These are phyloP conservation scores for Octodon degus DNA, from an alignment of 2,113 vertebrate genomes.

Conservation along the genomic window DNA sequence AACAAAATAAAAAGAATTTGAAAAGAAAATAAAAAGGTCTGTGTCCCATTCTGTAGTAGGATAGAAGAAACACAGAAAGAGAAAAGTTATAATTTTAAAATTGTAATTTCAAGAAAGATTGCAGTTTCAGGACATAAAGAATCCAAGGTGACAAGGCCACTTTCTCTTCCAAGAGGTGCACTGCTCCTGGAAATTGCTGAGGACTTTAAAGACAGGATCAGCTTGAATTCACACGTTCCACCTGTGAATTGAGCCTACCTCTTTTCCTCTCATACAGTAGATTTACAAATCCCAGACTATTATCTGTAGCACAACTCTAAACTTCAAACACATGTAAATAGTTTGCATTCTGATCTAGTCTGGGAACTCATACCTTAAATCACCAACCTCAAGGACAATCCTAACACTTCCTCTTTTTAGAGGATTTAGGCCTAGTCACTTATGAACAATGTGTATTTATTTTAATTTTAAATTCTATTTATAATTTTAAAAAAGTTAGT, in stretches of 20 bases:
- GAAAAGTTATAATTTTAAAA: background rate
- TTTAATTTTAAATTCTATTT: background rate
- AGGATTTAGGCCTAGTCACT: background rate
- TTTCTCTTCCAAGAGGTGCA: background rate
- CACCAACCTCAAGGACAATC: background rate
- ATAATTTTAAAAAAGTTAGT: background rate
- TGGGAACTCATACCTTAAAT: background rate
- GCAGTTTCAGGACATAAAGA: background rate
- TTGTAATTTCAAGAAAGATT: background rate
- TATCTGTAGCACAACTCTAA: background rate
- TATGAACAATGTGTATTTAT: background rate
- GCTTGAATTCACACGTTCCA: background rate
- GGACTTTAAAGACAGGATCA: background rate
- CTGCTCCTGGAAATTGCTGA: background rate
- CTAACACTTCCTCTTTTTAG: background rate
- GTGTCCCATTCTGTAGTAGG: background rate
- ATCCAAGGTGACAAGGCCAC: background rate
- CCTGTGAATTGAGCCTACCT: background rate
- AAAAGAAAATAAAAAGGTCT: background rate
- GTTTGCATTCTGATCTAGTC: background rate
- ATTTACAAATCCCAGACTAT: background rate
- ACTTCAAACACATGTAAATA: background rate
- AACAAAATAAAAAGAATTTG: too few relatives aligned
- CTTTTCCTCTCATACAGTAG: background rate
- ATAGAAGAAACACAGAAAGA: background rate